These are phyloP conservation scores for Pangasius djambal DNA, from an alignment of 2,797 vertebrate species.

Conservation along the genomic window DNA sequence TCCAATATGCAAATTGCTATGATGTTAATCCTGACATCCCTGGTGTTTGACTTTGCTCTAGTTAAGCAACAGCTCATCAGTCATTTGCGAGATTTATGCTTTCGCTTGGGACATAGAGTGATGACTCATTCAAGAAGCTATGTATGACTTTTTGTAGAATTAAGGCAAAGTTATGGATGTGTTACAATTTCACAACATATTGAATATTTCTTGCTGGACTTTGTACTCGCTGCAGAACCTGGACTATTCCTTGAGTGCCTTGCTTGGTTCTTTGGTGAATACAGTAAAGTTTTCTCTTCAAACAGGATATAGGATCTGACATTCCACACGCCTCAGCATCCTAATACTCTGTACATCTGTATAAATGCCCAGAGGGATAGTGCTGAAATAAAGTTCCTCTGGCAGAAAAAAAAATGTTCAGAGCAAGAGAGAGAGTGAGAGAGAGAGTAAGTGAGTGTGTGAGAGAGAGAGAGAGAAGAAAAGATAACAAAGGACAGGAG, in stretches of 20 bases:
- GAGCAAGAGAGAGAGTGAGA: background rate
- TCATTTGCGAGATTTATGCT: conserved; percentile 2
- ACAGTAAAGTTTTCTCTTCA: background rate
- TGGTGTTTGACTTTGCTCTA: conserved; percentile 55
- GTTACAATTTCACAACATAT: background rate
- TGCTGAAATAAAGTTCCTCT: background rate
- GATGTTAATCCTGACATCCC: conserved; percentile 56
- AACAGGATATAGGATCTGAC: conserved; percentile 2
- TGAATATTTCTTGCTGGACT: background rate
- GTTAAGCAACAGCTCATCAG: conserved; percentile 10
- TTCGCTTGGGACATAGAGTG: background rate
- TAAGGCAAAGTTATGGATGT: background rate
- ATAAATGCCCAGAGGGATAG: background rate
- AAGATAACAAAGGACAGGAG: background rate
- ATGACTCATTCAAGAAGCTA: background rate
- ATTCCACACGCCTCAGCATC: background rate
- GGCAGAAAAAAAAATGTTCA: background rate
- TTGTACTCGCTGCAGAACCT: background rate
- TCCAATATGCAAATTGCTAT: conserved; percentile 62
- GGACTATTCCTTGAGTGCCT: background rate
- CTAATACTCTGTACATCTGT: background rate
- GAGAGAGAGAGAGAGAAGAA: background rate
- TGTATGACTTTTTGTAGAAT: conserved; percentile 7
- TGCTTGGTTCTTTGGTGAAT: background rate
- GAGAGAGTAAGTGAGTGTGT: background rate